Evolutionary conservation across 2,888 invertebrate species (phyloP), one percentile per base, ranked within the genome.

Genomic region (Synanthedon andrenaeformis): DNA sequence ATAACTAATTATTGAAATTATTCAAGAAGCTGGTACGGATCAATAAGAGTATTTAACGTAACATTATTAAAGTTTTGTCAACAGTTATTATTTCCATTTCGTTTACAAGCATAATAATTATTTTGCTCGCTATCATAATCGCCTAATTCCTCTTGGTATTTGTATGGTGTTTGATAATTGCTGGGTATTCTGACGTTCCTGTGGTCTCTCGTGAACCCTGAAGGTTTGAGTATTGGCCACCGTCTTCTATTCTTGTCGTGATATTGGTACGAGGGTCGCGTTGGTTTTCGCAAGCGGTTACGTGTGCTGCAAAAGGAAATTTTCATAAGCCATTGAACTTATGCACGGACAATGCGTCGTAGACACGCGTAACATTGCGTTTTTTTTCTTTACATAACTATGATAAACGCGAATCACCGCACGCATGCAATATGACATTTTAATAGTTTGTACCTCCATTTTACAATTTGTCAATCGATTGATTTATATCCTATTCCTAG

Each of bases 181-280:
- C 6, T 45, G 45, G 45, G 13, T 45, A 13, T 45, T 13, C 45
- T 45, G 14, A n/a, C 13, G 14, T 12, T 6, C 14, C 45, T n/a
- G 13, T 45, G 45, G 45, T 58, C 58, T 51, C 23, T 65, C 41
- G 52, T 65, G 41, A 19, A 35, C 63, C 42, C 65, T 60, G 56
- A 52, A 3, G 68, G 64, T 49, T 73, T 69, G 17, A 67, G 69
- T 1, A 70, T 67, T 0, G 80, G 82, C 71, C 73, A 75, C 51
- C 79, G 69, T 55, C 77, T 69, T 45, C 76, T 70, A 58, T 70
- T 79, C 45, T 79, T 73, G 45, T 85, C 85, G 52, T 77, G 75
- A 61, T 82, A 74, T 52, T 77, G 75, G 62, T 82, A 74, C 50
- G 72, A 65, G 49, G 70, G 66, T 1, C 81, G 73, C 3, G 77